phyloP scores from a whole-genome alignment of 2,113 vertebrate genomes.

The Oreocharis arfaki region DNA sequence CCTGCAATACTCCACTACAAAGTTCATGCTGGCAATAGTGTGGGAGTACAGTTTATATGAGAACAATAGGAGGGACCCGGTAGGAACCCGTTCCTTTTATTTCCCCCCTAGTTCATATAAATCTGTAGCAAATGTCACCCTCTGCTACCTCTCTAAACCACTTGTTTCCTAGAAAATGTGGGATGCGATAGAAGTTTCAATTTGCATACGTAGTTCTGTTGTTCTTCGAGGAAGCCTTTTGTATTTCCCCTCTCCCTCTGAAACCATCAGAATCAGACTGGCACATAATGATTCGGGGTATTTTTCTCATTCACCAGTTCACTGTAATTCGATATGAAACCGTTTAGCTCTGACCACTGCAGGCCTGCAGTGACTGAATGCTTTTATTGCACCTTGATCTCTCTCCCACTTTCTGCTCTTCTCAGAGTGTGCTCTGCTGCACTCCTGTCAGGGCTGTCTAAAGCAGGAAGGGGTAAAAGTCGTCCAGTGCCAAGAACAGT shows the following conservation, averaged over 20 bases:
- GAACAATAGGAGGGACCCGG: not conserved
- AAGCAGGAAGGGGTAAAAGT: not conserved
- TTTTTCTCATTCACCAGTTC: not conserved
- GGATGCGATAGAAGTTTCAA: not conserved
- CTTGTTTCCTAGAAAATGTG: conserved; percentile 12
- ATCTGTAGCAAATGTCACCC: not conserved
- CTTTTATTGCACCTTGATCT: not conserved
- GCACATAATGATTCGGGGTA: not conserved
- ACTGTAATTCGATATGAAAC: not conserved
- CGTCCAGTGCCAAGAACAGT: not conserved
- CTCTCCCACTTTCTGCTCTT: not conserved
- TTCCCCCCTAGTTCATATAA: not conserved
- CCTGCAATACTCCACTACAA: not conserved
- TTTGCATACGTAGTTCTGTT: not conserved
- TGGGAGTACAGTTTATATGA: not conserved
- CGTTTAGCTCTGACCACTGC: not conserved
- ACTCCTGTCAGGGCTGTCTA: not conserved
- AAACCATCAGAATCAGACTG: not conserved
- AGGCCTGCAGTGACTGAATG: not conserved
- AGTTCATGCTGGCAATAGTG: not conserved
- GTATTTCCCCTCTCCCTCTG: not conserved
- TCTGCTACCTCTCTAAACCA: not conserved
- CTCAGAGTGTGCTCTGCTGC: not conserved
- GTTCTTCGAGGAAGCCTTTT: not conserved
- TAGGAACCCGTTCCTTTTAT: not conserved